Evolutionary conservation across 1,140 invertebrate genomes (phyloP).

Genomic region (Coptotermes formosanus): DNA sequence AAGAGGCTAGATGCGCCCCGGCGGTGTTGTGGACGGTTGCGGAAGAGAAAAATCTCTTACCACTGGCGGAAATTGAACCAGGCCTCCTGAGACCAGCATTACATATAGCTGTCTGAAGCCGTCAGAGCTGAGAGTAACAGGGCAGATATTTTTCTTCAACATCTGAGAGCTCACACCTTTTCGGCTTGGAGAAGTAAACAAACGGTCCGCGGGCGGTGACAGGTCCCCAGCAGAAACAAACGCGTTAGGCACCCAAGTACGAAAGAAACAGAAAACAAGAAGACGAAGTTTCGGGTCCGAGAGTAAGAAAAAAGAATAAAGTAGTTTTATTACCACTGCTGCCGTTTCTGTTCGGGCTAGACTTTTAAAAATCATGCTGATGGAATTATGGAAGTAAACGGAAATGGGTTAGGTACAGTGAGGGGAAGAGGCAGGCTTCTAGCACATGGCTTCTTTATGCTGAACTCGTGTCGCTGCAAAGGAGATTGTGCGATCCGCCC

Average conservation of each 20-base stretch:
- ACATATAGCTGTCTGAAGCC: not conserved
- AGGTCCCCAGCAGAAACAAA: conserved; percentile 15
- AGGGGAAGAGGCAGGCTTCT: not conserved
- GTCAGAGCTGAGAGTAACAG: not conserved
- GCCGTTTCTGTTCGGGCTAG: not conserved
- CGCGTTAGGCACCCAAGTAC: not conserved
- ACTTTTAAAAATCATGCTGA: not conserved
- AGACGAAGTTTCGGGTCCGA: too few species aligned
- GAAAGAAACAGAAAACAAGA: not conserved
- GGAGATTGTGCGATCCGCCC: too few species aligned
- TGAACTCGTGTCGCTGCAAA: not conserved
- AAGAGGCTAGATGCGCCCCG: too few species aligned
- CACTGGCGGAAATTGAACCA: too few species aligned
- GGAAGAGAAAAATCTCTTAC: too few species aligned
- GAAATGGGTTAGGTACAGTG: not conserved
- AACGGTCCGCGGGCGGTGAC: conserved; percentile 1
- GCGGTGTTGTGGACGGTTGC: too few species aligned
- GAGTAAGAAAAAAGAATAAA: not conserved
- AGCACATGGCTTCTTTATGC: not conserved
- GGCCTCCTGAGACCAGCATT: too few species aligned
- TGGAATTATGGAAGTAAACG: not conserved
- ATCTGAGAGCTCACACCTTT: not conserved
- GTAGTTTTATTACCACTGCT: not conserved
- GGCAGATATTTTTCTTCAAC: not conserved
- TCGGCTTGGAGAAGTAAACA: not conserved